These are phyloP conservation scores for Aplysina aerophoba DNA, from an alignment of 37 sponge, comb jelly and placozoan species.

Conservation along the genomic window DNA sequence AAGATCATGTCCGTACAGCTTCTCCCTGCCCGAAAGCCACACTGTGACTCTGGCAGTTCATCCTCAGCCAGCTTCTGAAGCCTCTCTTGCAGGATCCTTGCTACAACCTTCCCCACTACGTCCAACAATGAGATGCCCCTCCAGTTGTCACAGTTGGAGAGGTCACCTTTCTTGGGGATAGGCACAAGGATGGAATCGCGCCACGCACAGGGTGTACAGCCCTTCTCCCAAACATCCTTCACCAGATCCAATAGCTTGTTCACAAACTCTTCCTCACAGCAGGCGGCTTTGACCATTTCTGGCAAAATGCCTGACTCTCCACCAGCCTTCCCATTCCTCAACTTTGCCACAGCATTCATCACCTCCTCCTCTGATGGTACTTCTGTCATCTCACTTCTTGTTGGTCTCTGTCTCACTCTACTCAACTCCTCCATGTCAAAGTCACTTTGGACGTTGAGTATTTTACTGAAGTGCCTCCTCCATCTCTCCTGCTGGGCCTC, in stretches of 20 bases:
- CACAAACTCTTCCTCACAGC: neutral
- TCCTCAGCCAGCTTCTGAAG: conserved; percentile 36
- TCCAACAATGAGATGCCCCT: conserved; percentile 29
- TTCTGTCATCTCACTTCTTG: conserved; percentile 12
- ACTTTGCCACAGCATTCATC: conserved; percentile 12
- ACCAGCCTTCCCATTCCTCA: conserved; percentile 27
- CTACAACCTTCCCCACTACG: conserved; percentile 32
- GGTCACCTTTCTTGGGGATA: conserved; percentile 36
- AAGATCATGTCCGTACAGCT: conserved; percentile 16
- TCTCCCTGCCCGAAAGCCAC: conserved; percentile 10
- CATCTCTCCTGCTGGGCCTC: conserved; percentile 26
- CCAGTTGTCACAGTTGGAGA: conserved; percentile 25
- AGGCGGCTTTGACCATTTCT: conserved; percentile 27
- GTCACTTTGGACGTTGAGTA: conserved; percentile 12
- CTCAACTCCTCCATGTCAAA: conserved; percentile 13
- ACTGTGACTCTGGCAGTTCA: conserved; percentile 33
- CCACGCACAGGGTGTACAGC: neutral
- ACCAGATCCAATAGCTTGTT: conserved; percentile 19
- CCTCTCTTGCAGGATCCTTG: conserved; percentile 25
- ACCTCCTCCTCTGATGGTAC: conserved; percentile 16
- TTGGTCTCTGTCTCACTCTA: conserved; percentile 11
- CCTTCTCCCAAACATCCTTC: neutral
- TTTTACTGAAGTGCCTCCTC: conserved; percentile 16
- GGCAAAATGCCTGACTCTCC: conserved; percentile 25
- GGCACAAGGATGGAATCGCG: conserved; percentile 11